phyloP scores from a whole-genome alignment of 2,888 invertebrate species.

The Leptura quadrifasciata region DNA sequence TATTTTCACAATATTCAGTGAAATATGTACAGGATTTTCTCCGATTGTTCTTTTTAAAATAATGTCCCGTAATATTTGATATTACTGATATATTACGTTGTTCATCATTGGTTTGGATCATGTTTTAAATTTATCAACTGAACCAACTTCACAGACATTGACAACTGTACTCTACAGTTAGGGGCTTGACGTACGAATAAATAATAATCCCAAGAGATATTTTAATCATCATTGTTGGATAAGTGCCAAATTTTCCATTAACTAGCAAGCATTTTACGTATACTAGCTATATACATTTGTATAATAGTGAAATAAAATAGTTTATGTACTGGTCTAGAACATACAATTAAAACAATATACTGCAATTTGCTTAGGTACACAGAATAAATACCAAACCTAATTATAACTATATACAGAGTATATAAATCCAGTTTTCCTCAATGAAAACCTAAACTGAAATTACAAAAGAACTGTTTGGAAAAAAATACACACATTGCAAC shows the following conservation, averaged over 20 bases:
- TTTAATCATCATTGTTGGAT: background rate
- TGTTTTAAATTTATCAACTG: background rate
- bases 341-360: too few relatives aligned
- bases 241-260: background rate
- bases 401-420: too few relatives aligned
- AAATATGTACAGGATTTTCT: constrained; percentile 60
- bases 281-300: too few relatives aligned
- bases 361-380: too few relatives aligned
- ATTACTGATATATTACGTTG: constrained; percentile 14
- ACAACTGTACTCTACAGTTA: background rate
- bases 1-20: constrained; percentile 63
- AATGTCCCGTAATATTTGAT: background rate
- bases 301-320: too few relatives aligned
- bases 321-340: too few relatives aligned
- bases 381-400: too few relatives aligned
- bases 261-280: too few relatives aligned
- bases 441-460: too few relatives aligned
- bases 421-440: too few relatives aligned
- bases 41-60: constrained; percentile 19
- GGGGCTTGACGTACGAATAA: background rate
- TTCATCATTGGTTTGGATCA: background rate
- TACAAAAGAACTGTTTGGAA: too few relatives aligned
- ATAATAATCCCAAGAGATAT: background rate
- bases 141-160: background rate
- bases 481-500: too few relatives aligned